These are phyloP conservation scores for Cryptomyrus ogoouensis DNA, from an alignment of 2,113 vertebrate species.

Conservation along the genomic window DNA sequence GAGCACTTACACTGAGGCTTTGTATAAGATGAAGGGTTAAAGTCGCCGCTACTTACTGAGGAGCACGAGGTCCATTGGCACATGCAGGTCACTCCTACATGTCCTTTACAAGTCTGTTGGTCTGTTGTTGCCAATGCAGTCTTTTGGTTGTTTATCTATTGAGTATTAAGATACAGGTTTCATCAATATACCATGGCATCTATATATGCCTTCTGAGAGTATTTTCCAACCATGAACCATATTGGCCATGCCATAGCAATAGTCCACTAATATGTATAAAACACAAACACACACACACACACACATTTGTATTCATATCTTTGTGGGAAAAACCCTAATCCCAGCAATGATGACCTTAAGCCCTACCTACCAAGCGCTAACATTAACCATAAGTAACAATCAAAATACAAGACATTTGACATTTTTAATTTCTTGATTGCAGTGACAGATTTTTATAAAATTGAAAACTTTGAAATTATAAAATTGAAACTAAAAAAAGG, in stretches of 20 bases:
- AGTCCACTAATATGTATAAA: neutral
- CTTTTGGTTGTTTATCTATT: neutral
- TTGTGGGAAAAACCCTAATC: neutral
- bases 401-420: too few relatives aligned
- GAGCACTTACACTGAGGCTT: neutral
- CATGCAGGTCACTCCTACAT: neutral
- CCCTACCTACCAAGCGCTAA: too few relatives aligned
- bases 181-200: neutral
- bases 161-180: neutral
- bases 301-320: neutral
- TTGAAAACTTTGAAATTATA: too few relatives aligned
- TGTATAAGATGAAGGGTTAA: neutral
- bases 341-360: neutral
- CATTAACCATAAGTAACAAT: too few relatives aligned
- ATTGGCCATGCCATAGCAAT: neutral
- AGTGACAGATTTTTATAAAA: too few relatives aligned
- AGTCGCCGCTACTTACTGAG: neutral
- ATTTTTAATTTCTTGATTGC: too few relatives aligned
- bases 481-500: too few relatives aligned
- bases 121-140: neutral
- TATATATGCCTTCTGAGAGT: neutral
- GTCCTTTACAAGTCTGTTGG: neutral
- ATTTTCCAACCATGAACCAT: neutral
- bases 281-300: neutral
- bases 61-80: neutral